Evolutionary conservation across 2,113 vertebrate species (phyloP), one percentile per base, ranked within the genome.

Genomic region (Toxotes chatareus): DNA sequence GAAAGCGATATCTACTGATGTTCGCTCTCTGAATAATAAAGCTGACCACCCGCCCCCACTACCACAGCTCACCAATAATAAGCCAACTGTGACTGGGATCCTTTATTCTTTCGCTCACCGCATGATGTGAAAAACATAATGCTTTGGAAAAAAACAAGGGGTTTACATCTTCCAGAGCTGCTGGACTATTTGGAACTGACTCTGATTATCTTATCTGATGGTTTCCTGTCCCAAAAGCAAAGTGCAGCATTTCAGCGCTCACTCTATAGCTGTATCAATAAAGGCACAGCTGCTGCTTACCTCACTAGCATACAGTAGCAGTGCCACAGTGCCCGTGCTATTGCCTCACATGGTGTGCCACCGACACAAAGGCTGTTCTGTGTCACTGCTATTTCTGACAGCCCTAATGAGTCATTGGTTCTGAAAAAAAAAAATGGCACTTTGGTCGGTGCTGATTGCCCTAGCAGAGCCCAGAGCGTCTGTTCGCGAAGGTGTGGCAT

Each of bases 301-400:
- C 69, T 72, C 14, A 49, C 67, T 73, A 47, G 44, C 42, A 51
- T 56, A 70, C 69, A 70, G 60, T 63, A 80, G 64, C 55, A 55
- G 59, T 62, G 77, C 77, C 82, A 76, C 75, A 36, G 57, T 40
- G 76, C 55, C 89, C 82, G 71, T 72, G 61, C 79, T 81, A 63
- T 80, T 80, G 59, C 78, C 64, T 86, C 86, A 80, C 80, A 80
- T 86, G 73, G 76, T 88, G 82, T 80, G 74, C 83, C 83, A 64
- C 80, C 79, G 79, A 88, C 86, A 92, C 83, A 89, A 90, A 89
- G 89, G 68, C 88, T 88, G 87, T 44, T 85, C 86, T 86, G 77
- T 90, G 79, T 93, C 82, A 87, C 86, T 74, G 91, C 85, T 89
- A 75, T 86, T 93, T 89, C 88, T 90, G 89, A 89, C 91, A 86